Conservation (phyloP, 2,888 invertebrate species). For the Drosophila incognita region DNA sequence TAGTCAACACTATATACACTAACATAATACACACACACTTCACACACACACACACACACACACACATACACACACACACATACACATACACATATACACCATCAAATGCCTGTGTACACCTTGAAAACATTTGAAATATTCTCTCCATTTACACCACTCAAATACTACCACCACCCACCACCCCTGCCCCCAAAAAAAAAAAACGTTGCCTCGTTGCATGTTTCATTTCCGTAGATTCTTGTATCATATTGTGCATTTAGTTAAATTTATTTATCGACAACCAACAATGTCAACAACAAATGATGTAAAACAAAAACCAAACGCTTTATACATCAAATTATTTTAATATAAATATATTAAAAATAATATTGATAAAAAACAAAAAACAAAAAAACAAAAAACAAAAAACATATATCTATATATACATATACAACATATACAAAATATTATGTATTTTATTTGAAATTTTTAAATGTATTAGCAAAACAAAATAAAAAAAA, state of each 20-base stretch:
- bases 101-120: constrained; percentile 54
- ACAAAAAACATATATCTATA: constrained; percentile 59
- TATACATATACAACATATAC: constrained; percentile 74
- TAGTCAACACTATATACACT: constrained; percentile 35
- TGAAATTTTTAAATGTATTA: constrained; percentile 70
- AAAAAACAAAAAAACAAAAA: constrained; percentile 19
- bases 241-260: constrained; percentile 72
- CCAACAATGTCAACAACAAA: constrained; percentile 22
- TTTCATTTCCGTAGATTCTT: constrained; percentile 55
- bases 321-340: constrained; percentile 78
- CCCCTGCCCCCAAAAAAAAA: constrained; percentile 25
- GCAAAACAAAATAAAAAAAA: constrained; percentile 34
- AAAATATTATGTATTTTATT: constrained; percentile 79
- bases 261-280: constrained; percentile 64
- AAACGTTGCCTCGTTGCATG: constrained; percentile 47
- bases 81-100: constrained; percentile 33
- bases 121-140: constrained; percentile 44
- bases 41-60: not conserved
- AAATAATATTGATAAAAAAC: constrained; percentile 40
- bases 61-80: constrained; percentile 16
- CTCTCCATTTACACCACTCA: constrained; percentile 55
- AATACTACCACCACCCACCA: constrained; percentile 40
- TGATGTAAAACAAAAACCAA: constrained; percentile 59
- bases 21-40: constrained; percentile 1
- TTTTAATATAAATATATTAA: constrained; percentile 72